Percentiles rank a stretch among this genome's conserved stretches.
Evolutionary conservation across 2,797 vertebrate species (phyloP).

Genomic region (Amblyopsis hoosieri): DNA sequence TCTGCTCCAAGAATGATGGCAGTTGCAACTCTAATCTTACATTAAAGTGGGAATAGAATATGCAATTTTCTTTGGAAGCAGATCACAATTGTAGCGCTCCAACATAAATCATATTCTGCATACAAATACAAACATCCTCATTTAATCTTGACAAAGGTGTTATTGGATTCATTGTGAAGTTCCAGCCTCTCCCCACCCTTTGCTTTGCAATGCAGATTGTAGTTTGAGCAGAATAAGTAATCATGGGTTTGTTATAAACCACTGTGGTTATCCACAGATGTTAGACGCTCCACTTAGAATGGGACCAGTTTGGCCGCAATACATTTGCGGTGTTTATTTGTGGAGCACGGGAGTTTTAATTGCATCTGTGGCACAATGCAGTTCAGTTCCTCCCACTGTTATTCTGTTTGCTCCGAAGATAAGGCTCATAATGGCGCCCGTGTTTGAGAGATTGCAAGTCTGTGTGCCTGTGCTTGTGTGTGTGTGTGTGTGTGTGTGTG

Average conservation of each 20-base stretch:
- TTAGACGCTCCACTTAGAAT: constrained; percentile 15
- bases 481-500: background rate
- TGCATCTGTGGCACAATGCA: constrained; percentile 37
- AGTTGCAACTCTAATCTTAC: constrained; percentile 58
- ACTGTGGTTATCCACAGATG: constrained; percentile 6
- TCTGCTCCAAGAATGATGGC: constrained; percentile 60
- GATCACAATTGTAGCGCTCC: constrained; percentile 41
- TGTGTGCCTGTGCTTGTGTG: constrained; percentile 4
- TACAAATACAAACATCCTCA: constrained; percentile 53
- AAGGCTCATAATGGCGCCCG: constrained; percentile 12
- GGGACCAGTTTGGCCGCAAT: constrained; percentile 16
- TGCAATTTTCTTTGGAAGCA: constrained; percentile 43
- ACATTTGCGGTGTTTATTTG: constrained; percentile 21
- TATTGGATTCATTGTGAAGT: constrained; percentile 52
- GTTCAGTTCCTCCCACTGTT: constrained; percentile 24
- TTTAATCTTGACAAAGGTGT: constrained; percentile 49
- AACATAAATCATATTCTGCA: constrained; percentile 54
- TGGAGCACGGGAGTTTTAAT: constrained; percentile 42
- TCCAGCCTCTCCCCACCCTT: constrained; percentile 9
- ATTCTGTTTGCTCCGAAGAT: constrained; percentile 29
- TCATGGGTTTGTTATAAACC: constrained; percentile 29
- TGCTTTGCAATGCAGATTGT: constrained; percentile 21
- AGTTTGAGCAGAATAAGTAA: constrained; percentile 18
- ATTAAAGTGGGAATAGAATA: constrained; percentile 54
- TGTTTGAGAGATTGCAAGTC: constrained; percentile 18